phyloP scores from a whole-genome alignment of 64 coral and sea anemone genomes.

The Pocillopora damicornis region DNA sequence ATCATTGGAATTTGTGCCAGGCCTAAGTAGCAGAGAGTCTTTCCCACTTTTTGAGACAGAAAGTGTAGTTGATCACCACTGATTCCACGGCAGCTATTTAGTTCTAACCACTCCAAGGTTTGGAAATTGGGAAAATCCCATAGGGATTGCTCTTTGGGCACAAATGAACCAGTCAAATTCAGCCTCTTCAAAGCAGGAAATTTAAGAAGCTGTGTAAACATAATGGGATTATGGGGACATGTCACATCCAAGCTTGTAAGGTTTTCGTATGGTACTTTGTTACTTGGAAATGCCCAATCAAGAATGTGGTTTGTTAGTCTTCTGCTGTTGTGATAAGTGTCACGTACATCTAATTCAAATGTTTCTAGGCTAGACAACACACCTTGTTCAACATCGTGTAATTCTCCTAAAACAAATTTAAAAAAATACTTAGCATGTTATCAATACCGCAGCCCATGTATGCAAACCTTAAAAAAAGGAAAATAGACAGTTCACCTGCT shows the following conservation, averaged over 20 bases:
- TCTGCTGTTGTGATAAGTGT: background rate
- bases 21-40: slow-evolving; percentile 14
- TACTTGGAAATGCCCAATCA: background rate
- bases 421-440: background rate
- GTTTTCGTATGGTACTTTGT: background rate
- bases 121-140: background rate
- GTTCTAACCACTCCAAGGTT: slow-evolving; percentile 15
- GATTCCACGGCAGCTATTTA: background rate
- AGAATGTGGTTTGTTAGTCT: background rate
- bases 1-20: background rate
- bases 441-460: too few species aligned
- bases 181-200: background rate
- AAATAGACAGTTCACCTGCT: background rate
- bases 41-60: background rate
- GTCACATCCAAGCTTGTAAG: background rate
- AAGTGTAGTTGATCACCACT: background rate
- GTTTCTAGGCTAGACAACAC: background rate
- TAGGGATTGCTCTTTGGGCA: background rate
- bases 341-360: background rate
- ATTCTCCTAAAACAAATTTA: background rate
- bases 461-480: background rate
- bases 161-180: background rate
- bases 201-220: background rate
- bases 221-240: too few species aligned
- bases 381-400: background rate